Evolutionary conservation across 37 sponge, comb jelly and placozoan species (phyloP).

Genomic region (Beroe forskalii): DNA sequence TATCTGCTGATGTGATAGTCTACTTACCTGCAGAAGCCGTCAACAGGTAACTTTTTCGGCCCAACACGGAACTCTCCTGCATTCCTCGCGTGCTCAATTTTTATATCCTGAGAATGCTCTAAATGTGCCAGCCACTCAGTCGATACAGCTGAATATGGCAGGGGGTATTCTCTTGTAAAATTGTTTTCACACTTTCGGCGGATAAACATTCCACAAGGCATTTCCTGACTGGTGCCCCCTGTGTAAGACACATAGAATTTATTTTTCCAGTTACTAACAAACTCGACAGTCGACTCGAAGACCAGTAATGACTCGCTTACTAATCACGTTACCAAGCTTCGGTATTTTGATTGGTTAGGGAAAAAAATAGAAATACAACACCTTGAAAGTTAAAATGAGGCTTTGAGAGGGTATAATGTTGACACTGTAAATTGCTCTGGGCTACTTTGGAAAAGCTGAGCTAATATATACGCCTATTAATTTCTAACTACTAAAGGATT

Average conservation of each 20-base stretch:
- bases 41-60: not conserved
- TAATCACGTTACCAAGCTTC: too few relatives aligned
- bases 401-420: too few relatives aligned
- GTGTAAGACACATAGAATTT: not conserved
- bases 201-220: not conserved
- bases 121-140: not conserved
- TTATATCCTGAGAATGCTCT: not conserved
- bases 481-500: too few relatives aligned
- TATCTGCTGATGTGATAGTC: not conserved
- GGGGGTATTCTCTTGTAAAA: not conserved
- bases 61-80: not conserved
- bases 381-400: too few relatives aligned
- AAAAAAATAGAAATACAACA: too few relatives aligned
- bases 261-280: too few relatives aligned
- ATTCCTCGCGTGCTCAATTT: not conserved
- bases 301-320: too few relatives aligned
- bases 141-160: not conserved
- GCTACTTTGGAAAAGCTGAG: too few relatives aligned
- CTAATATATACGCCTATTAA: too few relatives aligned
- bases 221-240: not conserved
- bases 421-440: too few relatives aligned
- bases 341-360: too few relatives aligned
- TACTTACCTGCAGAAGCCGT: not conserved
- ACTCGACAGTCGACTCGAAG: too few relatives aligned
- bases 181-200: not conserved